Evolutionary conservation across 2,888 invertebrate species (phyloP).

Genomic region (Eretmocerus hayati): DNA sequence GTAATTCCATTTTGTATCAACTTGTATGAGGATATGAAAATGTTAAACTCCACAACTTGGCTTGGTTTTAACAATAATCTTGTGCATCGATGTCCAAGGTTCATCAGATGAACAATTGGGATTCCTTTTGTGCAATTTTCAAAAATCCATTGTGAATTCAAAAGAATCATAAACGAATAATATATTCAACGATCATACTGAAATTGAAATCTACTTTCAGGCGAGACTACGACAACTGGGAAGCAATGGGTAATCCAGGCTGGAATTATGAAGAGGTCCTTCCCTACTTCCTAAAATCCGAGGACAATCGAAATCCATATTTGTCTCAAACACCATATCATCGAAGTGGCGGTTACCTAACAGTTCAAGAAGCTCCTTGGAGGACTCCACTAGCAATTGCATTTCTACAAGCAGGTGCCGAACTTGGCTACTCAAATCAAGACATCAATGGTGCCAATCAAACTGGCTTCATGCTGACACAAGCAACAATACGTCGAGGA

Average conservation of each 20-base stretch:
- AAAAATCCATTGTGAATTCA: too few species aligned
- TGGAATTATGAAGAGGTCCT: conserved; percentile 80
- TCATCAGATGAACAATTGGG: too few species aligned
- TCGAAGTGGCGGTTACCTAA: conserved; percentile 69
- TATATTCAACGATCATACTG: too few species aligned
- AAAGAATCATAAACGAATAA: too few species aligned
- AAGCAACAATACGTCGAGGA: conserved; percentile 76
- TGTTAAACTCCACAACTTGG: too few species aligned
- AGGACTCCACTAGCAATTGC: conserved; percentile 73
- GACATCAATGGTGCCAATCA: conserved; percentile 79
- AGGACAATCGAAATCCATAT: conserved; percentile 82
- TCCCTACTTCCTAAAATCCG: conserved; percentile 80
- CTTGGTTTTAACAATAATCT: too few species aligned
- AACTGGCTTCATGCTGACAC: conserved; percentile 81
- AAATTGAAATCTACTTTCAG: neutral
- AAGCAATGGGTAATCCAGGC: conserved; percentile 71
- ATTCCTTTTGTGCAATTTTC: too few species aligned
- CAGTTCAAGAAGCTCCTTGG: conserved; percentile 81
- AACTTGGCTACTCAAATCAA: conserved; percentile 72
- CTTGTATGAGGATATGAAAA: too few species aligned
- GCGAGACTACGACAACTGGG: conserved; percentile 69
- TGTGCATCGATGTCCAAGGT: too few species aligned
- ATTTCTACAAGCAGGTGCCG: conserved; percentile 73
- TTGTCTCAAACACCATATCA: conserved; percentile 69
- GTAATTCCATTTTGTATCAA: too few species aligned